Evolutionary conservation across 2,113 vertebrate species (phyloP).

Genomic region (mouse (Mus musculus)): GRCm39 chr13:46587501-46588000

Average conservation of each 20-base stretch:
- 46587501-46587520: not conserved
- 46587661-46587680: slow-evolving; percentile 68
- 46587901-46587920: slow-evolving; percentile 56
- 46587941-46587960: slow-evolving; percentile 62
- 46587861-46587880: slow-evolving; percentile 76
- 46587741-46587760: slow-evolving; percentile 68
- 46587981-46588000: slow-evolving; percentile 34
- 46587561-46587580: too few species aligned
- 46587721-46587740: slow-evolving; percentile 46
- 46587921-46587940: slow-evolving; percentile 67
- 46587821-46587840: slow-evolving; percentile 57
- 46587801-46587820: slow-evolving; percentile 59
- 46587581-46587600: not conserved
- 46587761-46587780: slow-evolving; percentile 61
- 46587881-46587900: slow-evolving; percentile 71
- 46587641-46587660: slow-evolving; percentile 54
- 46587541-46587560: not conserved
- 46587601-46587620: slow-evolving; percentile 16
- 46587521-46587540: fast-evolving
- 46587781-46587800: slow-evolving; percentile 72
- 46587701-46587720: slow-evolving; percentile 67
- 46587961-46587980: not conserved
- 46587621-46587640: not conserved
- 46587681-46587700: slow-evolving; percentile 65
- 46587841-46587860: slow-evolving; percentile 65